These are phyloP conservation scores for Epistrophella euchroma DNA, from an alignment of 2,888 invertebrate genomes.

Conservation along the genomic window DNA sequence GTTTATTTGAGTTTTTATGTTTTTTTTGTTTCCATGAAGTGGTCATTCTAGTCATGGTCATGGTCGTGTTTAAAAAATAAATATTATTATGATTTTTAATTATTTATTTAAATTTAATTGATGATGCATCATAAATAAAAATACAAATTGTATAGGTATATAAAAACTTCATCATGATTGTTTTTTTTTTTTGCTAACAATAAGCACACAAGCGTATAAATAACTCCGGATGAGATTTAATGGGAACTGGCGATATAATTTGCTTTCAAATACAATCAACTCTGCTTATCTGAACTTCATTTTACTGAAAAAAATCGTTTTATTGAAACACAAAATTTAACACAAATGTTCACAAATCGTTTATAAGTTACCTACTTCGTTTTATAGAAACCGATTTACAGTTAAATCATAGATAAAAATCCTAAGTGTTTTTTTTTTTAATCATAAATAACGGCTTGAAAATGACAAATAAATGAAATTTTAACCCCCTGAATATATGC, in stretches of 20 bases:
- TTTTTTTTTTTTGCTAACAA: background rate
- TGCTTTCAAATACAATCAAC: background rate
- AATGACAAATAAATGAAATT: too few relatives aligned
- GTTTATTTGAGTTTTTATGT: conserved; percentile 8
- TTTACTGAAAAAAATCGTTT: background rate
- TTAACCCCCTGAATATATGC: too few relatives aligned
- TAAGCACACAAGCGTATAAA: background rate
- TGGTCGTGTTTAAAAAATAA: conserved; percentile 1
- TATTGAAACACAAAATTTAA: background rate
- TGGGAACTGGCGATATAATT: background rate
- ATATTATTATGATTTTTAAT: background rate
- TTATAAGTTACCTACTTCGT: too few relatives aligned
- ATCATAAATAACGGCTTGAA: too few relatives aligned
- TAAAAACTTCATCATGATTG: background rate
- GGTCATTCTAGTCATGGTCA: conserved; percentile 3
- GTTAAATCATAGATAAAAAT: too few relatives aligned
- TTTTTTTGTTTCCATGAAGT: background rate
- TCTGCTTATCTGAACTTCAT: background rate
- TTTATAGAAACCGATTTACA: too few relatives aligned
- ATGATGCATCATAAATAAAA: conserved; percentile 2
- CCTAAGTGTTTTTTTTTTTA: too few relatives aligned
- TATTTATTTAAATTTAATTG: conserved; percentile 3
- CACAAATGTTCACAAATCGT: too few relatives aligned
- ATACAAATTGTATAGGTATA: background rate
- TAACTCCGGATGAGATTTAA: background rate